phyloP scores from a whole-genome alignment of 2,113 vertebrate genomes.

The Pollachius pollachius region DNA sequence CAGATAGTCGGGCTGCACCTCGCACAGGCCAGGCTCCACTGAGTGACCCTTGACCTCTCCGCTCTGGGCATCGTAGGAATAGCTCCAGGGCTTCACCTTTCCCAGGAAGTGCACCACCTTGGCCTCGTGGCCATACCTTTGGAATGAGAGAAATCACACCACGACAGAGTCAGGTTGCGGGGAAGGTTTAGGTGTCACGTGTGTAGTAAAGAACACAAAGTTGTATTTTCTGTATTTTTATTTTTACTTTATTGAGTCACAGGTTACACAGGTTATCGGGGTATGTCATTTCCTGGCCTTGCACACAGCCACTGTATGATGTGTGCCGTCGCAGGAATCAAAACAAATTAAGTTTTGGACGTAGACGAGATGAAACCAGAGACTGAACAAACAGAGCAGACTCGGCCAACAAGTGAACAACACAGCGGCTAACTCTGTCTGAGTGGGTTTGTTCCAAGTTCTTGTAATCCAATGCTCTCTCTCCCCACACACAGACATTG shows the following conservation, averaged over 20 bases:
- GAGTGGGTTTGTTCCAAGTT: conserved; percentile 40
- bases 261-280: no score
- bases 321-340: background rate
- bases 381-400: background rate
- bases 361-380: background rate
- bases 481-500: conserved; percentile 53
- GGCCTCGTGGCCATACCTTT: conserved; percentile 85
- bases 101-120: conserved; percentile 98
- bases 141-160: background rate
- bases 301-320: no score
- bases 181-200: no score
- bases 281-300: no score
- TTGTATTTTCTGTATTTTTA: no score
- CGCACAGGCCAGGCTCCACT: conserved; percentile 55
- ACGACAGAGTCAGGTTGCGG: no score
- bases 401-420: no score
- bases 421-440: conserved; percentile 18
- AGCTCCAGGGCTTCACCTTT: conserved; percentile 89
- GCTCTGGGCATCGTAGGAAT: conserved; percentile 80
- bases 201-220: no score
- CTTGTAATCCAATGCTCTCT: conserved; percentile 57
- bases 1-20: conserved; percentile 83
- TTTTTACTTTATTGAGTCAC: no score
- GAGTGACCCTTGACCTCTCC: conserved; percentile 78
- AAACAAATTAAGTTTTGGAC: background rate